Percentiles rank a stretch among this genome's conserved stretches.
These are phyloP conservation scores for Thaleichthys pacificus DNA, from an alignment of 2,797 vertebrate species.

Conservation along the genomic window DNA sequence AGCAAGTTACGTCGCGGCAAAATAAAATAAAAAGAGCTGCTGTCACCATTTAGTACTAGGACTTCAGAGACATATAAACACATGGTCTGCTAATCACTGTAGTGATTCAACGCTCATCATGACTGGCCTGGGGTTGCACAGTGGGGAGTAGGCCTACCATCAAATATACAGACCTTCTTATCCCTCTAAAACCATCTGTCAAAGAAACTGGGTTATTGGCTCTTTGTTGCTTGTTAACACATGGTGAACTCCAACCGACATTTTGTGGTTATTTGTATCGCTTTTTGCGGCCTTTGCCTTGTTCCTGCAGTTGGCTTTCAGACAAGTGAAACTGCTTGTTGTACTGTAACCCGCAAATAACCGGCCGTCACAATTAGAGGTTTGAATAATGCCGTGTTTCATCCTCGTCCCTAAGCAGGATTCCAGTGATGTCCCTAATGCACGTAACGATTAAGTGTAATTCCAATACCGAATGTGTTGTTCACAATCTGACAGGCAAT, in stretches of 20 bases:
- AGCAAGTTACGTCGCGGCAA: no score
- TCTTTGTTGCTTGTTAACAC: neutral
- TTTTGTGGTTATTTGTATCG: slow-evolving; percentile 83
- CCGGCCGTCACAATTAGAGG: slow-evolving; percentile 93
- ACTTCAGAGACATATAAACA: no score
- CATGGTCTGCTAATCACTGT: no score
- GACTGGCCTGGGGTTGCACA: no score
- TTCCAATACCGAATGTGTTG: slow-evolving; percentile 97
- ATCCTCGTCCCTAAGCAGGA: slow-evolving; percentile 90
- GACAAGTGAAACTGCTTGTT: slow-evolving; percentile 81
- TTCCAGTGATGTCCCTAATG: slow-evolving; percentile 95
- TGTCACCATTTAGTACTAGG: no score
- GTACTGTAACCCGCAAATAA: slow-evolving; percentile 92
- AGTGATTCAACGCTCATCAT: no score
- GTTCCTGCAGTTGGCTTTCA: slow-evolving; percentile 90
- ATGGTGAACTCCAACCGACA: slow-evolving; percentile 78
- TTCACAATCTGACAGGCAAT: slow-evolving; percentile 96
- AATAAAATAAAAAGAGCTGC: no score
- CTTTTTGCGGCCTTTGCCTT: slow-evolving; percentile 83
- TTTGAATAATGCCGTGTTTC: slow-evolving; percentile 94
- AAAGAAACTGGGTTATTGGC: neutral
- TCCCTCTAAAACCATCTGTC: neutral
- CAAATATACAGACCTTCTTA: neutral
- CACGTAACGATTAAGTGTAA: slow-evolving; percentile 96
- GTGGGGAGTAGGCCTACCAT: no score